Base-by-base conservation (phyloP, 2,888 invertebrate genomes). In the Xylophagus ater region DNA sequence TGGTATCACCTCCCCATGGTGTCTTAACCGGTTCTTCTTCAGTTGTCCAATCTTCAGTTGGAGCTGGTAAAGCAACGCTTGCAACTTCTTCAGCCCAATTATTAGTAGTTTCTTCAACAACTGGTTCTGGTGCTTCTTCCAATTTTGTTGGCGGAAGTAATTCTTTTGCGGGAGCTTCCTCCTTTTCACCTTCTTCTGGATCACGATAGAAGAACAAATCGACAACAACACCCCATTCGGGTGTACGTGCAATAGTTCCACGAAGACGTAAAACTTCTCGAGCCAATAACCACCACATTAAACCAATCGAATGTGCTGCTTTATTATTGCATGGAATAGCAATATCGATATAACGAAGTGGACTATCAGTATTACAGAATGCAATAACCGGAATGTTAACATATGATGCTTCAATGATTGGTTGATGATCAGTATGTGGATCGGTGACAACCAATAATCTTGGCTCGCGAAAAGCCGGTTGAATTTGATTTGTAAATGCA, bases 381-480 rank as follows among this genome's bases (percentile, higher is more conserved):
- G 96, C 96, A 72, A 98, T 97, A 25, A 99, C 96, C 13, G 97
- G 97, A 67, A 97, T 94, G 76, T 97, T 97, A 47, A 96, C 97
- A 59, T 97, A 98, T 4, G 94, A 93, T 30, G 97, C 97, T 69
- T 99, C 98, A 54, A 90, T 94, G 55, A 99, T 90, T 32, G 97
- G 94, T 67, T 93, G 93, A 58, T 92, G 89, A 62, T 92, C 92
- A 48, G 81, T 80, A 20, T 85, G 79, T 23, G 98, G 98, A 62
- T 98, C 97, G 47, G 96, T 84, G 28, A 98, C 92, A 46, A 98
- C 86, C 67, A 99, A 68, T 31, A 98, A 75, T 60, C 97, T 81
- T 5, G 98, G 98, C 69, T 99, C 98, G 56, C 96, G 83, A 78
- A 96, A 99, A 53, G 96, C 96, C 59, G 92, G 86, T 80, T 93